Conservation (phyloP, 2,113 vertebrate species). For the Halichoerus grypus region DNA sequence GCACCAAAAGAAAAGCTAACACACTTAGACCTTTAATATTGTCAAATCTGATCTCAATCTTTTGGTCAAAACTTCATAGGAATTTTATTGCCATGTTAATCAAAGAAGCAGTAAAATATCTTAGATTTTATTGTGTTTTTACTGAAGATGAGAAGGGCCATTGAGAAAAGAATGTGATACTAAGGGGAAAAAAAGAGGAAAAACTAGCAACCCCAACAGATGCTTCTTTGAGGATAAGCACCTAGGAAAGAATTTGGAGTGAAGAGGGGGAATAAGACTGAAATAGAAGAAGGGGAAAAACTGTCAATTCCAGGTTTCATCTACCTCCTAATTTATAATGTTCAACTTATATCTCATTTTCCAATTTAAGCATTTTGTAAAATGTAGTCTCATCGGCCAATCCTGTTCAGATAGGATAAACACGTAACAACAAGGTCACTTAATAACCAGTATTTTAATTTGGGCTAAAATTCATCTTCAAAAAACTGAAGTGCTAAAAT, state of each 20-base stretch:
- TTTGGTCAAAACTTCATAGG: neutral
- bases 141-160: neutral
- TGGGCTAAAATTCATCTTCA: neutral
- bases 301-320: neutral
- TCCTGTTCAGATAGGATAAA: neutral
- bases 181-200: neutral
- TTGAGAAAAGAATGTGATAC: neutral
- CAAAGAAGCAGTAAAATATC: neutral
- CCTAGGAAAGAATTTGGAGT: neutral
- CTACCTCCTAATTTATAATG: neutral
- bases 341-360: neutral
- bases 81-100: neutral
- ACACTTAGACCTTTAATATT: neutral
- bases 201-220: neutral
- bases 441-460: neutral
- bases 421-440: neutral
- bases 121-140: constrained; percentile 16
- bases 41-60: neutral
- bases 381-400: neutral
- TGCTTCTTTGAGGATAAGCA: neutral
- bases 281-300: neutral
- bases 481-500: neutral
- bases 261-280: neutral
- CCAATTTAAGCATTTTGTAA: neutral
- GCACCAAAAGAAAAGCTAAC: neutral